These are phyloP conservation scores for Strix uralensis DNA, from an alignment of 2,113 vertebrate species.

Conservation along the genomic window DNA sequence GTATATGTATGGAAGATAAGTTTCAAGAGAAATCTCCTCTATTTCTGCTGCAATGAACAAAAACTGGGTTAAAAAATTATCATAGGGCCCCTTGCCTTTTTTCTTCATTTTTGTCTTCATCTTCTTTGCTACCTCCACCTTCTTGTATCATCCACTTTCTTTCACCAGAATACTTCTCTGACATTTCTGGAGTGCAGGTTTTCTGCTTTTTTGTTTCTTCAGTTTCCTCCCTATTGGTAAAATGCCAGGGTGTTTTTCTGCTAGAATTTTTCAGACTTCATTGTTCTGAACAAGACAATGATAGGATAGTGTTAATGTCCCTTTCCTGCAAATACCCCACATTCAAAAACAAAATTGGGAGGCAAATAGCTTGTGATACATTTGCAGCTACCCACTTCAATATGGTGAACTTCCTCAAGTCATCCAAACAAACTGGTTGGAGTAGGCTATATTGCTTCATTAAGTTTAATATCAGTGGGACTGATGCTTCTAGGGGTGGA, in stretches of 20 bases:
- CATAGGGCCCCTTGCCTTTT: background rate
- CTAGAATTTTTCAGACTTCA: background rate
- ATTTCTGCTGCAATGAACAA: background rate
- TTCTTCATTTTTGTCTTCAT: background rate
- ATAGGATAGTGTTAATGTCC: background rate
- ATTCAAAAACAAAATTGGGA: background rate
- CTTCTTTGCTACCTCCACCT: background rate
- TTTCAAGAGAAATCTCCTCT: background rate
- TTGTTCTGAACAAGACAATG: background rate
- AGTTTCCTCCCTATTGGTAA: background rate
- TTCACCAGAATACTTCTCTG: background rate
- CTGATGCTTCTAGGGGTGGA: background rate
- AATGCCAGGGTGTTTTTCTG: background rate
- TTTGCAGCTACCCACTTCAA: background rate
- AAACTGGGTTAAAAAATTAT: background rate
- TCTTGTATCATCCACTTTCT: background rate
- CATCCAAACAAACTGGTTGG: background rate
- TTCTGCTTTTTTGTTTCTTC: background rate
- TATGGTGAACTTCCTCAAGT: rapidly evolving
- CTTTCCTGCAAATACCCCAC: background rate
- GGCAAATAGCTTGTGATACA: background rate
- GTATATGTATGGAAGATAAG: background rate
- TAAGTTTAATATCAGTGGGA: background rate
- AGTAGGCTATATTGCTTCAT: rapidly evolving
- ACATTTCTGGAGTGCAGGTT: background rate